A percentile compares a stretch with the other conserved stretches of the same genome.
phyloP scores from a whole-genome alignment of 2,888 invertebrate genomes.

The Rapana venosa region DNA sequence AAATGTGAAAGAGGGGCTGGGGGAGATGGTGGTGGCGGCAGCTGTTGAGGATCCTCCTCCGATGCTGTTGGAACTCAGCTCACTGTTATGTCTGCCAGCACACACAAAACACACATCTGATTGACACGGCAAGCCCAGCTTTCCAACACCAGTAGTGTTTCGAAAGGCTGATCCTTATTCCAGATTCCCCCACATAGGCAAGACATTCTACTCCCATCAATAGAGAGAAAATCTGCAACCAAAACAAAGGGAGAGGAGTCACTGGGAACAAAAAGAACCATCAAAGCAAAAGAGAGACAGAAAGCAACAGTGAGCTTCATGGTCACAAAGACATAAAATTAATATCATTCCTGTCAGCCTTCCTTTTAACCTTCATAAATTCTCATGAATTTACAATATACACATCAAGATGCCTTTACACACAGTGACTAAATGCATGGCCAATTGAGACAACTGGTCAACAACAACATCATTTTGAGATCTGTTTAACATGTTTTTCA shows the following conservation, averaged over 20 bases:
- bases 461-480: too few species aligned
- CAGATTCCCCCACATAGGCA: background rate
- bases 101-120: background rate
- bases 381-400: too few species aligned
- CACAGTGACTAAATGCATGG: too few species aligned
- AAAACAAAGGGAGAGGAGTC: too few species aligned
- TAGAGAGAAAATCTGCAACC: background rate
- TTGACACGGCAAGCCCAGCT: too few species aligned
- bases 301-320: background rate
- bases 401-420: too few species aligned
- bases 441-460: too few species aligned
- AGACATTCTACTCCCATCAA: background rate
- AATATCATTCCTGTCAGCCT: background rate
- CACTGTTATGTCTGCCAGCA: conserved; percentile 47
- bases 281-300: too few species aligned
- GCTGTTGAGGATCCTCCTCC: conserved; percentile 23
- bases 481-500: too few species aligned
- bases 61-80: conserved; percentile 22
- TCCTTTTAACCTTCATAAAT: background rate
- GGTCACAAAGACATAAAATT: background rate
- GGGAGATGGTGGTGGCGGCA: conserved; percentile 49
- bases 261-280: too few species aligned
- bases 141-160: too few species aligned
- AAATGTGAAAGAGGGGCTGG: conserved; percentile 66
- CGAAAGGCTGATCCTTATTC: too few species aligned